Evolutionary conservation across 2,888 invertebrate genomes (phyloP).

Genomic region (Conchocele bisecta): DNA sequence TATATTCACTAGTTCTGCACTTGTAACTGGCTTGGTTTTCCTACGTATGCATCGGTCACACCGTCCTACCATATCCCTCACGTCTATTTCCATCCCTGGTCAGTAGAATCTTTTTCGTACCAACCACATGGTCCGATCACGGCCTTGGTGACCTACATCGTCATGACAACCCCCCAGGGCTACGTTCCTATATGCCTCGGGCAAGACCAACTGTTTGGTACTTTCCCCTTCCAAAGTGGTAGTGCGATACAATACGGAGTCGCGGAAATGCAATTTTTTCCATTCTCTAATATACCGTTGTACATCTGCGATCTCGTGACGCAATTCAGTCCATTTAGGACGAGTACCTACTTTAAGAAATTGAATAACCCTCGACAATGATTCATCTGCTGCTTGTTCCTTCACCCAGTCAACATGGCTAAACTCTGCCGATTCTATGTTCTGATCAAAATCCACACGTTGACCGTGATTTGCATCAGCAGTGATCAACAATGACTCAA

Average conservation of each 20-base stretch:
- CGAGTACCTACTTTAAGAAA: not conserved
- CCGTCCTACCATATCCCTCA: not conserved
- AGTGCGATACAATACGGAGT: not conserved
- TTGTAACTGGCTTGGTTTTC: slow-evolving; percentile 2
- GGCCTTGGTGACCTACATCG: slow-evolving; percentile 7
- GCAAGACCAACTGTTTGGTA: not conserved
- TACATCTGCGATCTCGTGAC: not conserved
- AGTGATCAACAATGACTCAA: not conserved
- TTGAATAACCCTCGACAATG: not conserved
- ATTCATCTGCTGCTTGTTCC: not conserved
- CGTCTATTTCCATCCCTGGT: slow-evolving; percentile 22
- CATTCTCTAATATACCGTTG: not conserved
- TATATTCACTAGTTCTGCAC: slow-evolving; percentile 17
- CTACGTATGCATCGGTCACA: slow-evolving; percentile 10
- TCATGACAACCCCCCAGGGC: slow-evolving; percentile 8
- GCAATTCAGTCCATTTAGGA: not conserved
- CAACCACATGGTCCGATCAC: slow-evolving; percentile 7
- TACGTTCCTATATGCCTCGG: not conserved
- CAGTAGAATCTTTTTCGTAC: slow-evolving; percentile 16
- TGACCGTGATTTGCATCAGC: not conserved
- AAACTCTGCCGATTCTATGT: too few species aligned
- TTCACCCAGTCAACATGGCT: slow-evolving; percentile 1
- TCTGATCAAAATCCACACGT: not conserved
- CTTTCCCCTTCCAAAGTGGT: not conserved
- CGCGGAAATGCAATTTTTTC: not conserved